Conservation (phyloP, 2,797 vertebrate species). For the Rhynchotus rufescens region DNA sequence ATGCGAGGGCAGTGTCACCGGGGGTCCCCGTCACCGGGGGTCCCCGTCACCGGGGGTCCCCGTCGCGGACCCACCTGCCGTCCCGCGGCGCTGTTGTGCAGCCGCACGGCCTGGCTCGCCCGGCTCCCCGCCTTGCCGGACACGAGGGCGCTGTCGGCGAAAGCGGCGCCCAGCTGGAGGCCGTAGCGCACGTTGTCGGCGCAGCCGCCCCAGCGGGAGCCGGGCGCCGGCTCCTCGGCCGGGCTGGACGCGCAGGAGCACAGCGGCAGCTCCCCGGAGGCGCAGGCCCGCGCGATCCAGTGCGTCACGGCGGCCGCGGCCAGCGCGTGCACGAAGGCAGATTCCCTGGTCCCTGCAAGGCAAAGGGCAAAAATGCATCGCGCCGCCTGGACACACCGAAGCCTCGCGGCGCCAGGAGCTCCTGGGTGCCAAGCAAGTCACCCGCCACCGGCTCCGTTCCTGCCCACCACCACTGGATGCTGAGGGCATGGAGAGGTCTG, state of each 20-base stretch:
- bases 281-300: constrained; percentile 78
- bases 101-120: constrained; percentile 74
- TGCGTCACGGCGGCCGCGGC: constrained; percentile 76
- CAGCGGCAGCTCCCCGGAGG: constrained; percentile 78
- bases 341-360: constrained; percentile 80
- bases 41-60: not conserved
- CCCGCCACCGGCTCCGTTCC: not conserved
- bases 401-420: rapidly evolving
- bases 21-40: no score
- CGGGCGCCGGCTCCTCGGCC: constrained; percentile 68
- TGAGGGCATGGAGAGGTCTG: no score
- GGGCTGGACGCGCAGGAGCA: constrained; percentile 80
- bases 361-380: not conserved
- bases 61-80: constrained; percentile 69
- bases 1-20: no score
- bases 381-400: rapidly evolving
- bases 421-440: not conserved
- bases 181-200: constrained; percentile 83
- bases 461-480: no score
- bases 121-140: constrained; percentile 50
- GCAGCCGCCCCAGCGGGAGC: constrained; percentile 83
- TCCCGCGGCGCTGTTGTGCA: constrained; percentile 82
- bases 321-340: constrained; percentile 81
- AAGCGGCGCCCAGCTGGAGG: constrained; percentile 82
- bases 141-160: constrained; percentile 78